Conservation (phyloP, 2,888 invertebrate species). For the Subacronicta megacephala region DNA sequence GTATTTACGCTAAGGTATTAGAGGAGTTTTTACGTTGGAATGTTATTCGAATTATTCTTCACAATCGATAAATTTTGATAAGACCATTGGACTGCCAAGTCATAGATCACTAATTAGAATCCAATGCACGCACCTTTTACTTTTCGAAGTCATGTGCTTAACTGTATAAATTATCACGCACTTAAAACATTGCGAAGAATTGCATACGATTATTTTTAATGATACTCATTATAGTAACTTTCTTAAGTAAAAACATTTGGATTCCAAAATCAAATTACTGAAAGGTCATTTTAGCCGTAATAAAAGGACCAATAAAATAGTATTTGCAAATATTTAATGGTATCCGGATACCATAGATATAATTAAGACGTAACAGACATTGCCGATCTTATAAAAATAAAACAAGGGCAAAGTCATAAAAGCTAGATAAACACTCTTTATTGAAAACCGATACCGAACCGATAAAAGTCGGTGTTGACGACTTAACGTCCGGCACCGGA, state of each 20-base stretch:
- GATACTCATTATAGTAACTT: too few relatives aligned
- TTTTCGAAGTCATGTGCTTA: too few relatives aligned
- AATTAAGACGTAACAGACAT: constrained; percentile 50
- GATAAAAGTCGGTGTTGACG: constrained; percentile 62
- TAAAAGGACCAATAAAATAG: constrained; percentile 29
- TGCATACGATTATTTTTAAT: too few relatives aligned
- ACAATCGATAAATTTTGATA: too few relatives aligned
- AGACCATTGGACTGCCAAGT: too few relatives aligned
- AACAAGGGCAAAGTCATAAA: constrained; percentile 46
- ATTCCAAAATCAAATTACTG: background rate
- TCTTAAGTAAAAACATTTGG: too few relatives aligned
- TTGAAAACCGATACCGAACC: constrained; percentile 70
- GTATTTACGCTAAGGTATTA: constrained; percentile 5
- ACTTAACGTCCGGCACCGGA: constrained; percentile 48
- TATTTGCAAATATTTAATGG: constrained; percentile 35
- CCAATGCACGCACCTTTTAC: too few relatives aligned
- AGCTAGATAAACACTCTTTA: constrained; percentile 67
- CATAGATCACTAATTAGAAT: too few relatives aligned
- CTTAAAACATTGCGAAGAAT: too few relatives aligned
- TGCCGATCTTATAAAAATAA: constrained; percentile 42
- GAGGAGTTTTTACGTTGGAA: background rate
- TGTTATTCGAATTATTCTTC: too few relatives aligned
- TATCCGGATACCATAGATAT: constrained; percentile 23
- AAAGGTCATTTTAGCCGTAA: constrained; percentile 4
- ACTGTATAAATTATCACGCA: too few relatives aligned